phyloP scores from a whole-genome alignment of 2,113 vertebrate species.

The Strigops habroptila region DNA sequence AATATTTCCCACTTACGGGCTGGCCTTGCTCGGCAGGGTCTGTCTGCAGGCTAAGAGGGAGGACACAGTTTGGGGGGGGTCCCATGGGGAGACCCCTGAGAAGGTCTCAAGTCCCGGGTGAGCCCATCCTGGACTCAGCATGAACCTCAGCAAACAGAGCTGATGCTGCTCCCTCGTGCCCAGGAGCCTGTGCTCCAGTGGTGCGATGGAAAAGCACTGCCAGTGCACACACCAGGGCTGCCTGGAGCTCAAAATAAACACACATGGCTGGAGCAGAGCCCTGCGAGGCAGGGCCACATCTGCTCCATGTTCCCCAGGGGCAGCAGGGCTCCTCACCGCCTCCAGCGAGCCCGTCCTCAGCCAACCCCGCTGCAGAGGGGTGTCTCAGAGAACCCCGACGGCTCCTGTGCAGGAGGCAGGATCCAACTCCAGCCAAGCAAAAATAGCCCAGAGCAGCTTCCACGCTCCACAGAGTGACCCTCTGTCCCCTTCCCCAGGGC shows the following conservation, averaged over 20 bases:
- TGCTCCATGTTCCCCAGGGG: neutral
- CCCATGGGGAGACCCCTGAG: neutral
- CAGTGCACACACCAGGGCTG: rapidly evolving
- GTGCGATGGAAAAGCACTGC: neutral
- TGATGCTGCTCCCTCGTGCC: neutral
- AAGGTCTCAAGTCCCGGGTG: rapidly evolving
- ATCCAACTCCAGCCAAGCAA: neutral
- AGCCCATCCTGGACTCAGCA: neutral
- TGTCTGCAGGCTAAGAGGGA: neutral
- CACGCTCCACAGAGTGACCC: rapidly evolving
- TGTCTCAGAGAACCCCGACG: rapidly evolving
- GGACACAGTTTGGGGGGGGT: neutral
- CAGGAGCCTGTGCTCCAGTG: rapidly evolving
- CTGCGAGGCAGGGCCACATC: rapidly evolving
- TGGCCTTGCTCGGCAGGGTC: neutral
- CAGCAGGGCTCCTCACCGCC: rapidly evolving
- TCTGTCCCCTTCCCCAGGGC: rapidly evolving
- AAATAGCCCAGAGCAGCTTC: neutral
- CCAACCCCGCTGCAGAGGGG: neutral
- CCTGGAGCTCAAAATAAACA: neutral
- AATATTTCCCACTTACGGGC: neutral
- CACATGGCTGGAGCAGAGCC: neutral
- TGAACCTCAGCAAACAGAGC: neutral
- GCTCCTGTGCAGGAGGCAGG: neutral
- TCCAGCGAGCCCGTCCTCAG: rapidly evolving